A percentile compares a stretch with the other conserved stretches of the same genome.
These are phyloP conservation scores for Ammodytes dubius DNA, from an alignment of 2,113 vertebrate species.

Conservation along the genomic window DNA sequence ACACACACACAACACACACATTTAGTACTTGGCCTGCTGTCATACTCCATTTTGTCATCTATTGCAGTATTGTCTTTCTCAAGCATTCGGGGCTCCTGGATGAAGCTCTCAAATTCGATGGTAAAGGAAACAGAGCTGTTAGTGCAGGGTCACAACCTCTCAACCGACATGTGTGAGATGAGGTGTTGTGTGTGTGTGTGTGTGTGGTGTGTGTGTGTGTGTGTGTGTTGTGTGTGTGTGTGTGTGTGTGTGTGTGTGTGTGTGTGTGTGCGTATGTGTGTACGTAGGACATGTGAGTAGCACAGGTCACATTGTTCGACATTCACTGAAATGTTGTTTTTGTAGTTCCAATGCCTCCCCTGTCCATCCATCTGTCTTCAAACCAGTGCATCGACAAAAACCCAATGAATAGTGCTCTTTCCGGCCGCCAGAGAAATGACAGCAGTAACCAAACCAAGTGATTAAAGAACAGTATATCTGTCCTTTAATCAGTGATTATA, in stretches of 20 bases:
- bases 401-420: slow-evolving; percentile 4
- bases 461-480: background rate
- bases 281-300: slow-evolving; percentile 40
- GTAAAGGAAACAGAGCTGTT: slow-evolving; percentile 71
- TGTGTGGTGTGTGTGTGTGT: slow-evolving; percentile 10
- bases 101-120: slow-evolving; percentile 45
- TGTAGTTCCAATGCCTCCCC: slow-evolving; percentile 15
- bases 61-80: slow-evolving; percentile 47
- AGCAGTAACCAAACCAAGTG: slow-evolving; percentile 15
- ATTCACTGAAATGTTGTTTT: slow-evolving; percentile 53
- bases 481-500: slow-evolving; percentile 62
- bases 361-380: slow-evolving; percentile 33
- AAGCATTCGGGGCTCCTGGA: slow-evolving; percentile 37
- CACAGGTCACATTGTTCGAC: slow-evolving; percentile 35
- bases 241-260: slow-evolving; percentile 10
- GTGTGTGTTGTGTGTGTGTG: slow-evolving; percentile 10
- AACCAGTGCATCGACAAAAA: background rate
- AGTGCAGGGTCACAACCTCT: slow-evolving; percentile 64
- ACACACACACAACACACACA: no score
- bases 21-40: slow-evolving; percentile 28
- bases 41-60: slow-evolving; percentile 46
- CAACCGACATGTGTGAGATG: slow-evolving; percentile 70
- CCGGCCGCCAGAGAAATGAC: slow-evolving; percentile 21
- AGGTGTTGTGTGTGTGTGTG: slow-evolving; percentile 12
- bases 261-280: slow-evolving; percentile 9